Conservation (phyloP, 2,888 invertebrate species). For the Steromphala cineraria region DNA sequence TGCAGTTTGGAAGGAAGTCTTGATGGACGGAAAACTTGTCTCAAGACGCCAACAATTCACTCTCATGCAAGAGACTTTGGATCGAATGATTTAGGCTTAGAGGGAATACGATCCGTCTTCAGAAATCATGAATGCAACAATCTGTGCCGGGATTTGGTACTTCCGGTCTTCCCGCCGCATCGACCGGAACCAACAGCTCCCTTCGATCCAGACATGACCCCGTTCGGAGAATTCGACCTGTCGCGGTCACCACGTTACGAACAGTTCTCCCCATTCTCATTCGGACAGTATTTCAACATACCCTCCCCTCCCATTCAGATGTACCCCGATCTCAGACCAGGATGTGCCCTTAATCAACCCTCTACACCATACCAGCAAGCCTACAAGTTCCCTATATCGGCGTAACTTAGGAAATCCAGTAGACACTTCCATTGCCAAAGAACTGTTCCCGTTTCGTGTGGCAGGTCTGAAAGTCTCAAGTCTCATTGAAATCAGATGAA, state of each 20-base stretch:
- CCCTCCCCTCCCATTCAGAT: neutral
- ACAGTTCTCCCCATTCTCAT: neutral
- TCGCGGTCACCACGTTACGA: neutral
- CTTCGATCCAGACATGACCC: conserved; percentile 3
- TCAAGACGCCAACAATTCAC: conserved; percentile 27
- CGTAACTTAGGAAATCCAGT: neutral
- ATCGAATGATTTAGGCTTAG: conserved; percentile 16
- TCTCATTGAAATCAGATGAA: too few relatives aligned
- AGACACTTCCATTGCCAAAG: too few relatives aligned
- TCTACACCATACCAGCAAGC: neutral
- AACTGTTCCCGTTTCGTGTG: too few relatives aligned
- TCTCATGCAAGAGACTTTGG: conserved; percentile 21
- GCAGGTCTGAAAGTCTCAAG: too few relatives aligned
- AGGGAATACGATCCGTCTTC: conserved; percentile 20
- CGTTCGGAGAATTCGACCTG: neutral
- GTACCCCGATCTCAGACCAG: neutral
- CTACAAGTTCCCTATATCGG: neutral
- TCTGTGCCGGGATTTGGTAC: conserved; percentile 18
- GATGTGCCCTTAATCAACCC: neutral
- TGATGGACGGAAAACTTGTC: neutral
- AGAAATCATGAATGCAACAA: conserved; percentile 27
- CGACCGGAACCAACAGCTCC: conserved; percentile 13
- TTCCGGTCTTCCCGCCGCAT: neutral
- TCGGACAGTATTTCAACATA: neutral
- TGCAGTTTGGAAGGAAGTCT: conserved; percentile 22